Base-by-base conservation (phyloP, 2,888 invertebrate genomes). In the Lingula anatina region DNA sequence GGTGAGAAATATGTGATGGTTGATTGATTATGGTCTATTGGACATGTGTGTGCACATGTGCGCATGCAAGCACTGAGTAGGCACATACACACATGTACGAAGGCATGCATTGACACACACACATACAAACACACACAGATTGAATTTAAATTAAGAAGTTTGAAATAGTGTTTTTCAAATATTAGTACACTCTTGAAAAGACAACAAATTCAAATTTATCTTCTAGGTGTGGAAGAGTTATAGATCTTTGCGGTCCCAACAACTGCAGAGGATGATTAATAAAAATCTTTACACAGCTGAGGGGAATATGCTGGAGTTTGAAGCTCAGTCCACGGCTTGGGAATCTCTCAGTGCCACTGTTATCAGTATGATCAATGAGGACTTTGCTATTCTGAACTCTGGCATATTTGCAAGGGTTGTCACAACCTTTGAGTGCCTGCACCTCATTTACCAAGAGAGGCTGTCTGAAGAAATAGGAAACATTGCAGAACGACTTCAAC, bases 291-390 rank as follows among this genome's bases (percentile, higher is more conserved):
- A 27, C 28, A 31, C 26, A 12, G 21, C 21, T 4, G 15, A 41
- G n/a, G 21, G 23, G 24, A 15, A n/a, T 5, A 28, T 27, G 15
- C 66, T 66, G 28, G 55, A 59, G 23, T 48, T 64, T 2, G 62
- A 64, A 44, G 57, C 65, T 38, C 54, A 63, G n/a, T 59, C 56
- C 27, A 54, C 67, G 20, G 60, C 66, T 7, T 57, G 59, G 38
- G 48, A 56, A 3, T 55, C 59, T 31, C 52, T 69, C 5, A 61
- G 64, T 1, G 56, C 59, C 31, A 57, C 63, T 31, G 64, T 69
- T n/a, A 58, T 61, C 26, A 57, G 57, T 18, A 72, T 73, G 73
- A 71, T 72, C 39, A 60, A 67, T 45, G 70, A 71, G 49, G 73
- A 73, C 44, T 72, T 71, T 47, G 55, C 59, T 15, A 53, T 70